phyloP scores from a whole-genome alignment of 2,888 invertebrate genomes.

The Amphipyra berbera region DNA sequence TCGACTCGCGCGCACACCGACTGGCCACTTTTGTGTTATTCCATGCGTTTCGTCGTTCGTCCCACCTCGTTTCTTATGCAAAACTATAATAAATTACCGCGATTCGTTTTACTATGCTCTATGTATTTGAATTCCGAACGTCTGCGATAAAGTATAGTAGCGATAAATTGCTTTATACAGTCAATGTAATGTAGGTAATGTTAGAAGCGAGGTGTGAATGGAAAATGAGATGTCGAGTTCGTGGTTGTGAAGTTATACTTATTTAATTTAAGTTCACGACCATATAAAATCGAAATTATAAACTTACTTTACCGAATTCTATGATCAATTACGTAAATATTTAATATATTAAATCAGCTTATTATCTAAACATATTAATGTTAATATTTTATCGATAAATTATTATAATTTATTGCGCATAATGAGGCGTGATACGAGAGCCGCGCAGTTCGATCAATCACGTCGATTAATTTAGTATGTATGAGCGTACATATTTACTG shows the following conservation, averaged over 20 bases:
- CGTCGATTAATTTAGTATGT: conserved; percentile 50
- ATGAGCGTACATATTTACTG: conserved; percentile 17
- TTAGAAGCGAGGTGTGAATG: conserved; percentile 69
- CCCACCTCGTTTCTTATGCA: conserved; percentile 77
- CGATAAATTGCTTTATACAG: conserved; percentile 77
- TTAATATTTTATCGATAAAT: conserved; percentile 46
- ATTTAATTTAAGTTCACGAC: conserved; percentile 9
- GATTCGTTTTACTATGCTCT: conserved; percentile 69
- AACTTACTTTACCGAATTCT: conserved; percentile 20
- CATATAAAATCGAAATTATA: conserved; percentile 18
- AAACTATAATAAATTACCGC: conserved; percentile 76
- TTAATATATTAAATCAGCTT: conserved; percentile 20
- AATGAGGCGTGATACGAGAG: conserved; percentile 46
- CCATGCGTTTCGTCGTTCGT: conserved; percentile 77
- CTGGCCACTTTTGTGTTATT: conserved; percentile 76
- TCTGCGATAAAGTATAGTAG: conserved; percentile 68
- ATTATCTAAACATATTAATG: conserved; percentile 40
- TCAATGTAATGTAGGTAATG: conserved; percentile 69
- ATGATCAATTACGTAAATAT: not conserved
- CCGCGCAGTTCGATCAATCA: conserved; percentile 62
- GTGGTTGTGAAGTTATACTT: conserved; percentile 49
- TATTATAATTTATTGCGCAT: conserved; percentile 51
- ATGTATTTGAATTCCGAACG: conserved; percentile 66
- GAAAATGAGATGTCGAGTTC: conserved; percentile 67
- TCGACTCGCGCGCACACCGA: conserved; percentile 60